Percentiles rank a stretch among this genome's conserved stretches.
phyloP scores from a whole-genome alignment of 2,113 vertebrate genomes.

The Natator depressus region DNA sequence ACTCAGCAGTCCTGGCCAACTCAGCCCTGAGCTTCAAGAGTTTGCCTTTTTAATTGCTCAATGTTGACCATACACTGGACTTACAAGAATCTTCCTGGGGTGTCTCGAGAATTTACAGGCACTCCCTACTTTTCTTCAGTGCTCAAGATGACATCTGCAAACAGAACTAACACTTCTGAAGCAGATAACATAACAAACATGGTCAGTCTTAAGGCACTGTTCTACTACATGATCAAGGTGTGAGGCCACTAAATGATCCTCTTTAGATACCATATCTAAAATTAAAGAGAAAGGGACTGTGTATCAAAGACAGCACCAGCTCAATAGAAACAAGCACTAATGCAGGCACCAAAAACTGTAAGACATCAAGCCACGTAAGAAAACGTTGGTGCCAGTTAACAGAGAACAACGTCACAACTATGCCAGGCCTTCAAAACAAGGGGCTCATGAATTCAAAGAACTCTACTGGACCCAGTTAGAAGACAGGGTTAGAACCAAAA shows the following conservation, averaged over 20 bases:
- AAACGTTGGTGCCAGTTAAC: not conserved
- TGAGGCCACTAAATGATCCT: slow-evolving; percentile 26
- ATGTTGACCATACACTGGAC: not conserved
- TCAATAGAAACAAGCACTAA: not conserved
- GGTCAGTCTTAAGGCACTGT: not conserved
- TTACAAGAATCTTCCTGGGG: not conserved
- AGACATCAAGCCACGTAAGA: not conserved
- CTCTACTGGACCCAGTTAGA: not conserved
- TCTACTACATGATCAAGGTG: not conserved
- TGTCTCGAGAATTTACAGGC: not conserved
- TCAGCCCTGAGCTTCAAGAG: not conserved
- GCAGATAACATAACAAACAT: not conserved
- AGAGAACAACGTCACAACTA: not conserved
- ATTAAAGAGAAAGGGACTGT: slow-evolving; percentile 23
- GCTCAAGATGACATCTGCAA: slow-evolving; percentile 1
- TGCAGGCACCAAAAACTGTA: not conserved
- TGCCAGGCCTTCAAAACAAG: not conserved
- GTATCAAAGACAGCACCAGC: not conserved
- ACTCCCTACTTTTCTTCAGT: not conserved
- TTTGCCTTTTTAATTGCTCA: not conserved
- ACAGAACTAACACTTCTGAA: not conserved
- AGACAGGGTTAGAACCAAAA: not conserved
- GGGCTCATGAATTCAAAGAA: not conserved
- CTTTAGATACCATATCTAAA: not conserved
- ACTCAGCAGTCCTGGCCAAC: not conserved